Percentiles rank a stretch among this genome's conserved stretches.
phyloP scores from a whole-genome alignment of 92 coral and sea anemone genomes.

The Plumapathes pennacea region DNA sequence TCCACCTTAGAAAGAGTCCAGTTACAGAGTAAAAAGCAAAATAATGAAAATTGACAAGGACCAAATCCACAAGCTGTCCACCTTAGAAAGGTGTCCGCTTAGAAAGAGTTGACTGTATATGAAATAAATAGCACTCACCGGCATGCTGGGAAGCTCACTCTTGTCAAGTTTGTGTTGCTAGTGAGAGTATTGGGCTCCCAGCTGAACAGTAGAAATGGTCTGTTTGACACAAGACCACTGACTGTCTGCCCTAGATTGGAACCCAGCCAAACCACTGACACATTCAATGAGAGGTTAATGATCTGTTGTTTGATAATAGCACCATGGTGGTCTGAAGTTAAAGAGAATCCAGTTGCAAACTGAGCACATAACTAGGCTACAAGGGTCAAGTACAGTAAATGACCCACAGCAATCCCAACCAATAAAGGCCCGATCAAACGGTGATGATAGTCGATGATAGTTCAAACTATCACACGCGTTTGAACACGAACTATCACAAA shows the following conservation, averaged over 20 bases:
- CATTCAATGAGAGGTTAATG: constrained; percentile 46
- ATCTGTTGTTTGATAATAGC: constrained; percentile 44
- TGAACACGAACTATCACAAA: too few species aligned
- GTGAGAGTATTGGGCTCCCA: constrained; percentile 79
- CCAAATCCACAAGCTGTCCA: too few species aligned
- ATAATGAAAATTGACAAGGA: too few species aligned
- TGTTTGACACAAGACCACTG: constrained; percentile 1
- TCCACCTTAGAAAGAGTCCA: too few species aligned
- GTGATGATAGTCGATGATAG: too few species aligned
- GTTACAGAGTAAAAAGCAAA: too few species aligned
- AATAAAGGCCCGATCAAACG: too few species aligned
- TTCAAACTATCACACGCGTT: too few species aligned
- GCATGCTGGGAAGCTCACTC: constrained; percentile 68
- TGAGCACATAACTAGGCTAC: not conserved
- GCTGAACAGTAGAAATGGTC: constrained; percentile 61
- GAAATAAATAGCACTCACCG: constrained; percentile 39
- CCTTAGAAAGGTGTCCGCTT: too few species aligned
- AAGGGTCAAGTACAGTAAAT: too few species aligned
- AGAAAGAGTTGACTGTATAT: too few species aligned
- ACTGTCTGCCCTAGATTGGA: constrained; percentile 42
- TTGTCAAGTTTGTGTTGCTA: constrained; percentile 34
- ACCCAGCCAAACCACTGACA: constrained; percentile 67
- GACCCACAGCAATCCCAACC: too few species aligned
- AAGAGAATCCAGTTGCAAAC: not conserved
- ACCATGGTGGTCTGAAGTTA: constrained; percentile 44